These are phyloP conservation scores for Empis stercorea DNA, from an alignment of 2,888 invertebrate species.

Conservation along the genomic window DNA sequence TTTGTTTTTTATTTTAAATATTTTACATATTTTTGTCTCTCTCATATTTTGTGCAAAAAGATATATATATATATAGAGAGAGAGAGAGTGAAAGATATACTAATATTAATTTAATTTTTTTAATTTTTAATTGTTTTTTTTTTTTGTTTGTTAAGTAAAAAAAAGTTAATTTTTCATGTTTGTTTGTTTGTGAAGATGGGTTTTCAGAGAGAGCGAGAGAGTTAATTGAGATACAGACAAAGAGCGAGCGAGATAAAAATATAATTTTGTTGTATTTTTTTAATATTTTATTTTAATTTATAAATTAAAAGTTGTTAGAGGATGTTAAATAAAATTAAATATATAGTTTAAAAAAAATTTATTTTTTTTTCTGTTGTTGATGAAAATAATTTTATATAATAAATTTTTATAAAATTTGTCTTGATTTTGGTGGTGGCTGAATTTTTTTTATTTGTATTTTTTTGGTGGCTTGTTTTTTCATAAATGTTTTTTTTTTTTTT, in stretches of 20 bases:
- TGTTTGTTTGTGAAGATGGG: too few relatives aligned
- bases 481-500: constrained; percentile 5
- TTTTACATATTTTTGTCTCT: neutral
- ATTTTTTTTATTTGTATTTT: too few relatives aligned
- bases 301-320: too few relatives aligned
- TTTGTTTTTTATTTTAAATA: constrained; percentile 1
- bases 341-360: too few relatives aligned
- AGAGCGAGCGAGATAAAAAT: neutral
- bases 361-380: constrained; percentile 13
- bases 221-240: neutral
- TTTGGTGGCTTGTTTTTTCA: neutral
- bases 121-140: neutral
- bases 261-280: constrained; percentile 13
- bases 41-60: neutral
- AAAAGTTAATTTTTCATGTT: too few relatives aligned
- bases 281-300: too few relatives aligned
- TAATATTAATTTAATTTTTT: neutral
- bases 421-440: neutral
- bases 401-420: constrained; percentile 7
- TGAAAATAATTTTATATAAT: constrained; percentile 9
- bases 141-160: neutral
- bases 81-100: too few relatives aligned
- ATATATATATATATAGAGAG: neutral
- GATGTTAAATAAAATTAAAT: too few relatives aligned
- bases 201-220: neutral